Evolutionary conservation across 2,797 vertebrate species (phyloP).

Genomic region (Ptychobarbus kaznakovi): DNA sequence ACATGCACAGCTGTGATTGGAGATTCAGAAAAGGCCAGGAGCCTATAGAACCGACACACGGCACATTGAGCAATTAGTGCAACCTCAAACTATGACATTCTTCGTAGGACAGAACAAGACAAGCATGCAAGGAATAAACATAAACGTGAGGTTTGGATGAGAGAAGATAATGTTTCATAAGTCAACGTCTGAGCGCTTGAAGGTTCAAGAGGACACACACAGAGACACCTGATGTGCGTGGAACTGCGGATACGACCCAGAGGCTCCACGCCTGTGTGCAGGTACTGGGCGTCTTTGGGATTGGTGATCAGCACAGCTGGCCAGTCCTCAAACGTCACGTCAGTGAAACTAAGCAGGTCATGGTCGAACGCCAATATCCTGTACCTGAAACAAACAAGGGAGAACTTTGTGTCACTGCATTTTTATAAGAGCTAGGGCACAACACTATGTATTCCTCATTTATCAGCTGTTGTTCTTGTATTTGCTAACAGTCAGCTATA

Average conservation of each 20-base stretch:
- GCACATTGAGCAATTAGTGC: background rate
- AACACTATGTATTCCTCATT: background rate
- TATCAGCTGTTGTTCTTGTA: background rate
- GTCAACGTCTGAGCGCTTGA: background rate
- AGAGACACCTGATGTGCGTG: slow-evolving; percentile 92
- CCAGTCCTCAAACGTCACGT: slow-evolving; percentile 90
- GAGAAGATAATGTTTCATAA: background rate
- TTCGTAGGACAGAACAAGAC: background rate
- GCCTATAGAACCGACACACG: slow-evolving; percentile 70
- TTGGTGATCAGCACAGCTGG: slow-evolving; percentile 94
- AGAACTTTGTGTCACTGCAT: background rate
- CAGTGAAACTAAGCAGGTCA: slow-evolving; percentile 93
- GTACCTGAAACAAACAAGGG: slow-evolving; percentile 78
- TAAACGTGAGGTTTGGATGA: slow-evolving; percentile 1
- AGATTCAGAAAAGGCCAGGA: slow-evolving; percentile 92
- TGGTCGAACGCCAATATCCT: slow-evolving; percentile 93
- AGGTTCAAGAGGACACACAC: slow-evolving; percentile 55
- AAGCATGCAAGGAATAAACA: background rate
- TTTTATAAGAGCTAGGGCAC: background rate
- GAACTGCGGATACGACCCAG: slow-evolving; percentile 85
- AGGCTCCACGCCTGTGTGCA: slow-evolving; percentile 87
- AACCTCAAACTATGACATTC: background rate
- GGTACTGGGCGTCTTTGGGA: slow-evolving; percentile 92
- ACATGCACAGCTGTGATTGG: slow-evolving; percentile 83
- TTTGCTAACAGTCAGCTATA: slow-evolving; percentile 13